Conservation (phyloP, 2,888 invertebrate species). For the Odontomyia ornata region DNA sequence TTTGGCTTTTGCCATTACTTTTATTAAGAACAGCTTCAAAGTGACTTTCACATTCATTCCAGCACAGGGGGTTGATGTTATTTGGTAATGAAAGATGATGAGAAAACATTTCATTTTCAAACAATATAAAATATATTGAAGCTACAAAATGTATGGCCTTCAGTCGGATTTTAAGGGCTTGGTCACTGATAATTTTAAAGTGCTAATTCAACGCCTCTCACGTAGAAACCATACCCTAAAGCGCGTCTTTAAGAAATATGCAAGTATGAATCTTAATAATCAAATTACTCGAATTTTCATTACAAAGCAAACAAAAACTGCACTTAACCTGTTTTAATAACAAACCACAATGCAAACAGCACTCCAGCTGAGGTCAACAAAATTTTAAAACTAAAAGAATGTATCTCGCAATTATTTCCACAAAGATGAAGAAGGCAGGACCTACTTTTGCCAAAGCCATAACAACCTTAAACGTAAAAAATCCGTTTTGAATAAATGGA, state of each 20-base stretch:
- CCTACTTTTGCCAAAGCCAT: not conserved
- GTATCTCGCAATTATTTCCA: not conserved
- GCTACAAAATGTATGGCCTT: too few relatives aligned
- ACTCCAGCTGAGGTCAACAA: not conserved
- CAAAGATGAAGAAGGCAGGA: not conserved
- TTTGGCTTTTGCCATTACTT: conserved; percentile 8
- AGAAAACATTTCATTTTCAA: too few relatives aligned
- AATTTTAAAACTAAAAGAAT: not conserved
- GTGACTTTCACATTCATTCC: not conserved
- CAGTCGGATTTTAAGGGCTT: too few relatives aligned
- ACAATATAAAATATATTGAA: too few relatives aligned
- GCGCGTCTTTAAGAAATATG: not conserved
- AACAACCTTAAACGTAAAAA: not conserved
- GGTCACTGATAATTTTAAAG: not conserved
- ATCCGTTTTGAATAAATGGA: not conserved
- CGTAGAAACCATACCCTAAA: not conserved
- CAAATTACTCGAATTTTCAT: not conserved
- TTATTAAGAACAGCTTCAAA: not conserved
- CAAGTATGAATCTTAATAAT: not conserved
- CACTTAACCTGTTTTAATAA: too few relatives aligned
- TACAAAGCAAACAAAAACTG: too few relatives aligned
- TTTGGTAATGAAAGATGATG: not conserved
- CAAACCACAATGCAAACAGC: too few relatives aligned
- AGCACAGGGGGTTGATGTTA: not conserved
- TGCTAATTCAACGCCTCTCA: too few relatives aligned